phyloP scores from a whole-genome alignment of 2,797 vertebrate genomes.

The Discoglossus pictus region DNA sequence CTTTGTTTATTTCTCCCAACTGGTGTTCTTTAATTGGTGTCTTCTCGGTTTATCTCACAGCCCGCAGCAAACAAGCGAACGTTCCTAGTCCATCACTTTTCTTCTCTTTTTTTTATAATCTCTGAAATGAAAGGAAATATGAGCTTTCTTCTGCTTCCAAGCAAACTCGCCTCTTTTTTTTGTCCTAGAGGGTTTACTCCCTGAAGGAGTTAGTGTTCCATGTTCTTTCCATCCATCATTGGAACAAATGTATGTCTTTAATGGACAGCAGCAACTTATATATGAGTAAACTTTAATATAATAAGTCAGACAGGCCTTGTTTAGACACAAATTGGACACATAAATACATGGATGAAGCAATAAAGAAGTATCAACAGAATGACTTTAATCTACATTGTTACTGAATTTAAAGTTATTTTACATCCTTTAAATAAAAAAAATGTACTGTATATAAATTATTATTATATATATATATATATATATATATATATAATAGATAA shows the following conservation, averaged over 20 bases:
- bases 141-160: conserved; percentile 36
- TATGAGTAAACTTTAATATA: conserved; percentile 3
- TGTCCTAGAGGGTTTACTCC: conserved; percentile 10
- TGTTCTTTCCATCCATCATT: conserved; percentile 4
- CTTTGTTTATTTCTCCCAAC: conserved; percentile 44
- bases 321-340: too few relatives aligned
- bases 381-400: too few relatives aligned
- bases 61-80: conserved; percentile 23
- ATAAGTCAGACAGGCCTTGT: not conserved
- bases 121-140: conserved; percentile 24
- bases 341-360: too few relatives aligned
- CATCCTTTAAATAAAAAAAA: too few relatives aligned
- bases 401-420: too few relatives aligned
- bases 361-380: too few relatives aligned
- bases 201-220: conserved; percentile 20
- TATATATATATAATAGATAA: too few relatives aligned
- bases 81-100: conserved; percentile 27
- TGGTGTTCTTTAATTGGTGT: conserved; percentile 40
- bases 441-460: too few relatives aligned
- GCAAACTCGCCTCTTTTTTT: conserved; percentile 9
- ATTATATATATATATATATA: too few relatives aligned
- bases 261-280: not conserved
- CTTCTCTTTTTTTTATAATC: conserved; percentile 37
- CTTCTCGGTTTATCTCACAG: conserved; percentile 36
- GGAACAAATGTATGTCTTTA: not conserved